Base-by-base conservation (phyloP, 2,797 vertebrate genomes). In the Lagorchestes hirsutus region DNA sequence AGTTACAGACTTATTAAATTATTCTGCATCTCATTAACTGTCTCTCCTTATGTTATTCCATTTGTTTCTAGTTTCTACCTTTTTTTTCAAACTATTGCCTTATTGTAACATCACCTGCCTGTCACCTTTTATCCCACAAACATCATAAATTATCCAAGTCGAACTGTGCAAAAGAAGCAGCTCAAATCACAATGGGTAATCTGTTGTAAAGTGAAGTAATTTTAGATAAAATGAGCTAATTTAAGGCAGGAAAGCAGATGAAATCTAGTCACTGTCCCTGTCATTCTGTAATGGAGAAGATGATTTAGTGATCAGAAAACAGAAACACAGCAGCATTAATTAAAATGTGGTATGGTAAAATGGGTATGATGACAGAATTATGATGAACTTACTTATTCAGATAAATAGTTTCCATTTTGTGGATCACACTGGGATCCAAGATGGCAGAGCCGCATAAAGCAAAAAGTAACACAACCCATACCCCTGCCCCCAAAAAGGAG, bases 11-110 rank as follows among this genome's bases (percentile, higher is more conserved):
- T 92, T 93, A 90, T 40, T 96, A 96, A 95, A 74, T 92, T 93
- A 96, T 92, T 94, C 54, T 59, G 90, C 56, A 94, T 93, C 91
- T 93, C 90, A 97, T 96, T 96, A 97, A 93, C 92, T 96, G 94
- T 8, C 74, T 87, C 31, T 96, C 87, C 93, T 96, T 97, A 96
- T 90, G 94, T 91, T 97, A 97, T 92, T 62, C 56, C 94, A 96
- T 96, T 97, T 95, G 87, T 93, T 93, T 94, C 95, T 91, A 55
- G 91, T 50, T 93, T 93, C 40, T 50, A 90, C 94, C 90, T 34
- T 46, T 52, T 92, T 92, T 62, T 90, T 22, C 24, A 95, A 96
- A 62, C 55, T 92, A 91, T 56, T 96, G 59, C 56, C 40, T 95
- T 95, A 91, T 82, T 94, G 57, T 95, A 94, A 55, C 55, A 96